Conservation (phyloP, 2,888 invertebrate genomes). For the Branchellion lobata region DNA sequence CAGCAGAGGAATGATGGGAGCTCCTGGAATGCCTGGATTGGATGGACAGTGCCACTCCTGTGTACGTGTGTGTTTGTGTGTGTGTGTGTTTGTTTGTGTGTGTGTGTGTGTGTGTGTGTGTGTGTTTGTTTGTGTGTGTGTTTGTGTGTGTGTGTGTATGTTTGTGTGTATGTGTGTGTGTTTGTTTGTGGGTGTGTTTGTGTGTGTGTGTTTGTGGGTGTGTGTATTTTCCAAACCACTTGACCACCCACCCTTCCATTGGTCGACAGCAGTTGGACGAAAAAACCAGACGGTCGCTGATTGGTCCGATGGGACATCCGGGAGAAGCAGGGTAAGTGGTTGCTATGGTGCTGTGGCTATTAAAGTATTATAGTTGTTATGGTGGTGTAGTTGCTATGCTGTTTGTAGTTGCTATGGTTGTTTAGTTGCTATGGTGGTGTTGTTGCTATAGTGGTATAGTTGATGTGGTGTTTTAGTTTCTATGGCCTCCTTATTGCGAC, state of each 20-base stretch:
- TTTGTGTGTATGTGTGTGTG: conserved; percentile 18
- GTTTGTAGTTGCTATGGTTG: background rate
- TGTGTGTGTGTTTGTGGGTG: conserved; percentile 13
- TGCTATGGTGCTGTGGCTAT: background rate
- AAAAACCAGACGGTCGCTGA: background rate
- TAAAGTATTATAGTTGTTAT: background rate
- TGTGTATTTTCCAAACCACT: too few species aligned
- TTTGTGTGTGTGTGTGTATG: conserved; percentile 18
- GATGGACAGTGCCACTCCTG: conserved; percentile 7
- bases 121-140: conserved; percentile 14
- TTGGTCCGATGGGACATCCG: background rate
- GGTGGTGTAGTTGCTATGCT: background rate
- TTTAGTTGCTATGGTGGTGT: background rate
- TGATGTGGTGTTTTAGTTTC: background rate
- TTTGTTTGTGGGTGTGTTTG: conserved; percentile 4
- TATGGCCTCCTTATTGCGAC: too few species aligned
- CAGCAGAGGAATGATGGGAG: background rate
- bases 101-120: conserved; percentile 19
- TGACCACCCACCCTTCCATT: too few species aligned
- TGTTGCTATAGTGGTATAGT: background rate
- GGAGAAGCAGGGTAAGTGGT: background rate
- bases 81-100: conserved; percentile 14
- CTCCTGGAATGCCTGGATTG: conserved; percentile 19
- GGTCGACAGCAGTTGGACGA: background rate
- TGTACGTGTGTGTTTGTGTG: conserved; percentile 11